Evolutionary conservation across 2,888 invertebrate genomes (phyloP).

Genomic region (Cremastinae sp.): DNA sequence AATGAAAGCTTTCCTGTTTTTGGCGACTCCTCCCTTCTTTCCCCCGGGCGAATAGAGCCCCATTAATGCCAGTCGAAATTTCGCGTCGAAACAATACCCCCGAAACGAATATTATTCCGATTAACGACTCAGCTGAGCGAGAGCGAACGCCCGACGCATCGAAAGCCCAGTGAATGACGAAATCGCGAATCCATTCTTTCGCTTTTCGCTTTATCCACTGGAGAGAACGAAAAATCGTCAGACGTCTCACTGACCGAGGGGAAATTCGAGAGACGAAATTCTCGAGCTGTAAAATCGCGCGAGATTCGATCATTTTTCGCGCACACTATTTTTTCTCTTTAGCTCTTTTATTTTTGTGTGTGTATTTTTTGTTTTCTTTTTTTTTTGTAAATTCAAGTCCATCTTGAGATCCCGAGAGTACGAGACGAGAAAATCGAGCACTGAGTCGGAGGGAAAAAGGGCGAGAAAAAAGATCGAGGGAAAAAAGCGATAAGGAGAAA

Average conservation of each 20-base stretch:
- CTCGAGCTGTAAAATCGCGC: background rate
- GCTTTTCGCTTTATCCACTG: background rate
- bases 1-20: conserved; percentile 67
- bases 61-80: conserved; percentile 33
- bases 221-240: background rate
- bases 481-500: conserved; percentile 19
- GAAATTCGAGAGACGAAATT: conserved; percentile 10
- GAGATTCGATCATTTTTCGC: too few relatives aligned
- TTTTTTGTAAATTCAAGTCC: conserved; percentile 1
- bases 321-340: too few relatives aligned
- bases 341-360: background rate
- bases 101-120: conserved; percentile 67
- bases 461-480: conserved; percentile 41
- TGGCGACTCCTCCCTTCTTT: conserved; percentile 13
- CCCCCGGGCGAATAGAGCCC: conserved; percentile 6
- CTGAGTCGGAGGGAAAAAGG: conserved; percentile 9
- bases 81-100: conserved; percentile 68
- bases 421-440: background rate
- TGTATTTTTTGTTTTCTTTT: too few relatives aligned
- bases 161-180: conserved; percentile 44
- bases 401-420: background rate
- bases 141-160: conserved; percentile 57
- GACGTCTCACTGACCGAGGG: conserved; percentile 5
- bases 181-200: conserved; percentile 23
- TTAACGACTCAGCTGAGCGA: conserved; percentile 68